phyloP scores from a whole-genome alignment of 2,797 vertebrate genomes.

The Adelosebastes latens region DNA sequence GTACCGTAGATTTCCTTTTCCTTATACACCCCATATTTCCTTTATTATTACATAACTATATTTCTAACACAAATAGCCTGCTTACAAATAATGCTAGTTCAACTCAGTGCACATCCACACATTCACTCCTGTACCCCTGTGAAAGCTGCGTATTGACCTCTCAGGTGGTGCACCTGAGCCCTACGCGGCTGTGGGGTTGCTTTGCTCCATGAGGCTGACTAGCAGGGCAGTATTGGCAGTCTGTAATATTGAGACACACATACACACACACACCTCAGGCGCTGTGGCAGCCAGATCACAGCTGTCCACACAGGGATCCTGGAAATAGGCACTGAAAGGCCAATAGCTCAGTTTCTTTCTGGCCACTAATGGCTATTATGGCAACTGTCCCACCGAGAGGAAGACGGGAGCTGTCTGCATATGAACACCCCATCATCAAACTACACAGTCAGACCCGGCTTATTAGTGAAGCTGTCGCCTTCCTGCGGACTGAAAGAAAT shows the following conservation, averaged over 20 bases:
- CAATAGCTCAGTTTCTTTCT: constrained; percentile 27
- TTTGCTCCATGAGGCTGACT: constrained; percentile 29
- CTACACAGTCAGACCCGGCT: constrained; percentile 46
- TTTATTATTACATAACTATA: neutral
- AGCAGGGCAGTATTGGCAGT: constrained; percentile 30
- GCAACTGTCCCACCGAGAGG: constrained; percentile 49
- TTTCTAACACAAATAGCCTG: neutral
- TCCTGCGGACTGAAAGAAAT: constrained; percentile 36
- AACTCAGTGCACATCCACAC: neutral
- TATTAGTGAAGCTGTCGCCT: constrained; percentile 31
- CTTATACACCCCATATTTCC: neutral
- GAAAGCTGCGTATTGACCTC: constrained; percentile 37
- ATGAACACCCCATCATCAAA: constrained; percentile 54
- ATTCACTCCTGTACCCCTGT: neutral
- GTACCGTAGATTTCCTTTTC: neutral
- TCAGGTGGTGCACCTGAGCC: constrained; percentile 36
- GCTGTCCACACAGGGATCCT: constrained; percentile 41
- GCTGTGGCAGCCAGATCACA: constrained; percentile 38
- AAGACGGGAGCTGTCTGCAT: constrained; percentile 58
- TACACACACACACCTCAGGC: constrained; percentile 6
- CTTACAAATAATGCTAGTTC: neutral
- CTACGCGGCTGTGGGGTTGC: neutral
- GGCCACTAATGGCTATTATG: constrained; percentile 52
- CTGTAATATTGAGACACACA: constrained; percentile 15
- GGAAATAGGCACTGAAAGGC: constrained; percentile 39